Evolutionary conservation across 2,797 vertebrate species (phyloP).

Genomic region (Arctocebus calabarensis): DNA sequence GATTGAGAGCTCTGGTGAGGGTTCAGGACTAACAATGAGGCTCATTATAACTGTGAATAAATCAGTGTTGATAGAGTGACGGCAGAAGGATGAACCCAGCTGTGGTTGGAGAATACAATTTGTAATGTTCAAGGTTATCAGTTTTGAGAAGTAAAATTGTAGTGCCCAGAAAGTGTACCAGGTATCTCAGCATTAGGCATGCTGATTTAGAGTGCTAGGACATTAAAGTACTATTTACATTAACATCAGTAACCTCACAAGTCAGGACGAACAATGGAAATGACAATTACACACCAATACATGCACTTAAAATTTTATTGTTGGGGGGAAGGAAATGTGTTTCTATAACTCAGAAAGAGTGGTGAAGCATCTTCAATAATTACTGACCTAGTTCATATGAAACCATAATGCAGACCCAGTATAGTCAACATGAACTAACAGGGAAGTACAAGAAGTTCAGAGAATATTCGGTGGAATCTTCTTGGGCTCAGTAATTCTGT

Average conservation of each 20-base stretch:
- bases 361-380: constrained; percentile 16
- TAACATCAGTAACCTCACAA: not conserved
- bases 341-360: constrained; percentile 22
- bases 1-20: not conserved
- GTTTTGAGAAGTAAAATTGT: not conserved
- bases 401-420: not conserved
- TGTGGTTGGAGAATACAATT: not conserved
- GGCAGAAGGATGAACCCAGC: not conserved
- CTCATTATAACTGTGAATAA: not conserved
- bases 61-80: not conserved
- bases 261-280: not conserved
- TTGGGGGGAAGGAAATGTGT: not conserved
- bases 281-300: constrained; percentile 1
- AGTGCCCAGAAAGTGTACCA: not conserved
- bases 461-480: not conserved
- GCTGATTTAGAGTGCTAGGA: not conserved
- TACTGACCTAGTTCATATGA: not conserved
- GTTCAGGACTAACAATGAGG: not conserved
- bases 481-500: not conserved
- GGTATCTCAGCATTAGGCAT: not conserved
- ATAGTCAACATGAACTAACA: not conserved
- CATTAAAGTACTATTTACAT: not conserved
- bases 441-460: not conserved
- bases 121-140: not conserved
- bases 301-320: constrained; percentile 70